Evolutionary conservation across 2,797 vertebrate genomes (phyloP).

Genomic region (Macroramphosus scolopax): DNA sequence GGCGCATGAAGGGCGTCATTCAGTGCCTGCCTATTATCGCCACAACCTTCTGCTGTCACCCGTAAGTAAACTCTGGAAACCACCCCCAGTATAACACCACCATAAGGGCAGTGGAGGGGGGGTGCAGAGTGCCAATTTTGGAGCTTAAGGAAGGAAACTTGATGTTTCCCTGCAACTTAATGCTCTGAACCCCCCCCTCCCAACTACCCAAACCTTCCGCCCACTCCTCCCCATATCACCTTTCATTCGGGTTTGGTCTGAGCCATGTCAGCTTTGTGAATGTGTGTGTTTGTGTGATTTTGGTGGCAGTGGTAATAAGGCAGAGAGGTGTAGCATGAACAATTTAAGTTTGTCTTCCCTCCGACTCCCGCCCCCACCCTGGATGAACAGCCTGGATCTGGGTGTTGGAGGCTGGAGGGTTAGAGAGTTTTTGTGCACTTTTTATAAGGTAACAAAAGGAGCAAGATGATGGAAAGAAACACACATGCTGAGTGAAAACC

Average conservation of each 20-base stretch:
- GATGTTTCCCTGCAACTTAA: constrained; percentile 18
- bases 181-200: constrained; percentile 19
- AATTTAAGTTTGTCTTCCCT: no score
- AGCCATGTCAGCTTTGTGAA: constrained; percentile 3
- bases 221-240: constrained; percentile 31
- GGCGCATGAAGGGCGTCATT: constrained; percentile 76
- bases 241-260: constrained; percentile 40
- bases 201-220: constrained; percentile 21
- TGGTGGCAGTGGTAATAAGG: constrained; percentile 52
- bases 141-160: constrained; percentile 40
- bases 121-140: constrained; percentile 24
- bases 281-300: constrained; percentile 10
- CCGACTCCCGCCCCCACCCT: not conserved
- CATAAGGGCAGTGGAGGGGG: constrained; percentile 35
- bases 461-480: constrained; percentile 45
- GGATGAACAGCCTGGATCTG: constrained; percentile 20
- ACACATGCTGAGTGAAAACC: constrained; percentile 53
- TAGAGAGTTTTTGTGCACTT: constrained; percentile 3
- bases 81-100: constrained; percentile 39
- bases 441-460: constrained; percentile 35
- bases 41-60: constrained; percentile 82
- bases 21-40: constrained; percentile 79
- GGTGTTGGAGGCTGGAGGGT: constrained; percentile 10
- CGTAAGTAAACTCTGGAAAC: constrained; percentile 70
- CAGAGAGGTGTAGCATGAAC: no score